Evolutionary conservation across 2,113 vertebrate genomes (phyloP).

Genomic region (Forbesichthys agassizii): DNA sequence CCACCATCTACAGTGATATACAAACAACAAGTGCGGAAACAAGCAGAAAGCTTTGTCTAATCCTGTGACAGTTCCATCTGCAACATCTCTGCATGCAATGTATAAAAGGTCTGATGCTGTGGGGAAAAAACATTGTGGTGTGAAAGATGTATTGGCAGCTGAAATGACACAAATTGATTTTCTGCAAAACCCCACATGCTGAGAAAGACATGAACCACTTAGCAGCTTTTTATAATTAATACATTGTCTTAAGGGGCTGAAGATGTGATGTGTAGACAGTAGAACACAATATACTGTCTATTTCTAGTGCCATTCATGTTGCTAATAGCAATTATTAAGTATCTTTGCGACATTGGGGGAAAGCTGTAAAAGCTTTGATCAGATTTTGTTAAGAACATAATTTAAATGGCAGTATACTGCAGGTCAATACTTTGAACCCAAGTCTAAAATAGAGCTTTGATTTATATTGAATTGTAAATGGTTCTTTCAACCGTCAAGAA

Average conservation of each 20-base stretch:
- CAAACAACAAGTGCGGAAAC: constrained; percentile 4
- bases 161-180: constrained; percentile 62
- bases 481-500: too few relatives aligned
- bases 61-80: constrained; percentile 38
- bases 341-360: not conserved
- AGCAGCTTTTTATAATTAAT: constrained; percentile 68
- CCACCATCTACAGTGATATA: not conserved
- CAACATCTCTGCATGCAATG: constrained; percentile 30
- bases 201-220: constrained; percentile 46
- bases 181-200: constrained; percentile 56
- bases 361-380: not conserved
- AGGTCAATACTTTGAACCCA: not conserved
- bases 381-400: not conserved
- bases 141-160: constrained; percentile 39
- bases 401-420: not conserved
- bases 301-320: constrained; percentile 2
- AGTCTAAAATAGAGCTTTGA: not conserved
- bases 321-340: not conserved
- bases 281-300: constrained; percentile 10
- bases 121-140: constrained; percentile 29
- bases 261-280: constrained; percentile 39
- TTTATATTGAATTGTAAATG: too few relatives aligned
- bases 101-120: constrained; percentile 33
- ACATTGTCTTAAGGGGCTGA: constrained; percentile 44
- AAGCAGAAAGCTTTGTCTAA: constrained; percentile 32